Evolutionary conservation across 1,140 invertebrate genomes (phyloP).

Genomic region (Panagrolaimus sp.): DNA sequence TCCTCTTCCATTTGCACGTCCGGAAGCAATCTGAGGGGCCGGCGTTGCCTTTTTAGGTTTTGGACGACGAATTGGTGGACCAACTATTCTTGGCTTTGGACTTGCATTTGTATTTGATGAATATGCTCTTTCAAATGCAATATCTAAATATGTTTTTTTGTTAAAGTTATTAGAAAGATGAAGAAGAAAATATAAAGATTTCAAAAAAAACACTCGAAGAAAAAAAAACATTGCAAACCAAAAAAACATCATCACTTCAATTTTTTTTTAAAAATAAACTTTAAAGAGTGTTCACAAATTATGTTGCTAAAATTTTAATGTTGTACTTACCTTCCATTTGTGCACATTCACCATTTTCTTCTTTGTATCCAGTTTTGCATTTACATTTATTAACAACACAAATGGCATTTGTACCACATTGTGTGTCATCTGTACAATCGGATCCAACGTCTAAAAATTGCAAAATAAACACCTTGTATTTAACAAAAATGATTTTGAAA

Average conservation of each 20-base stretch:
- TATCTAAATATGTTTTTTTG: slow-evolving; percentile 1
- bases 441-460: slow-evolving; percentile 14
- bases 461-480: too few species aligned
- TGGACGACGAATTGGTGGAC: slow-evolving; percentile 38
- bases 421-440: slow-evolving; percentile 30
- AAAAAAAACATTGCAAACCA: slow-evolving; percentile 14
- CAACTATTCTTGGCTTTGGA: slow-evolving; percentile 35
- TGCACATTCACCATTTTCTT: slow-evolving; percentile 28
- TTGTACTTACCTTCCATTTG: slow-evolving; percentile 28
- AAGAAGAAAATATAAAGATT: slow-evolving; percentile 16
- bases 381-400: slow-evolving; percentile 35
- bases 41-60: slow-evolving; percentile 12
- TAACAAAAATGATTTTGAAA: slow-evolving; percentile 3
- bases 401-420: slow-evolving; percentile 28
- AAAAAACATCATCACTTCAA: not conserved
- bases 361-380: slow-evolving; percentile 30
- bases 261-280: too few species aligned
- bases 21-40: slow-evolving; percentile 17
- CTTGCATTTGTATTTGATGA: not conserved
- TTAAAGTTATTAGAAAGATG: slow-evolving; percentile 12
- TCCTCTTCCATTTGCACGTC: slow-evolving; percentile 27
- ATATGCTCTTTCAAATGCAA: not conserved
- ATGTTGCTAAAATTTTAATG: too few species aligned
- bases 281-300: not conserved
- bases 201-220: slow-evolving; percentile 18